A percentile compares a stretch with the other conserved stretches of the same genome.
Evolutionary conservation across 1,140 invertebrate species (phyloP).

Genomic region (Helicorthomorpha holstii): DNA sequence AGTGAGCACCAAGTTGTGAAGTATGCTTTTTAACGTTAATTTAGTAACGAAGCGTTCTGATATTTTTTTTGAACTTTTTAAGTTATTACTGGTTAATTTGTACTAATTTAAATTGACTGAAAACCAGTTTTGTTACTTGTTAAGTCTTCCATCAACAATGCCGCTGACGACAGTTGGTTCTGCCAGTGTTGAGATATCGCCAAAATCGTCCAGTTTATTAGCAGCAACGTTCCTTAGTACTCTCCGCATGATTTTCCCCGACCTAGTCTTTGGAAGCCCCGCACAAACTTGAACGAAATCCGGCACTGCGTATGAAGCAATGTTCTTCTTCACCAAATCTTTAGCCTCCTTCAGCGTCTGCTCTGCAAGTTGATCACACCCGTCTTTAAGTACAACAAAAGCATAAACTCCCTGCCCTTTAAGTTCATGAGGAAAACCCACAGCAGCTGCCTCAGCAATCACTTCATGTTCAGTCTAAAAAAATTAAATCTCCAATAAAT

Average conservation of each 20-base stretch:
- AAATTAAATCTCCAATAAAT: not conserved
- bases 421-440: constrained; percentile 31
- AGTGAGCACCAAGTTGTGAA: too few relatives aligned
- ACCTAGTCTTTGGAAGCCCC: constrained; percentile 27
- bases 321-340: constrained; percentile 16
- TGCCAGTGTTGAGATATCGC: constrained; percentile 68
- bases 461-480: constrained; percentile 24
- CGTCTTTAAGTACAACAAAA: constrained; percentile 22
- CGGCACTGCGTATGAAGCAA: constrained; percentile 25
- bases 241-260: constrained; percentile 31
- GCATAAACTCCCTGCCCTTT: constrained; percentile 30
- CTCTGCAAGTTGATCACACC: constrained; percentile 8
- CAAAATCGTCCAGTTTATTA: constrained; percentile 63
- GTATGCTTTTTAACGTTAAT: too few relatives aligned
- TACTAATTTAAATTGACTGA: too few relatives aligned
- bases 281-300: constrained; percentile 23
- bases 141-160: not conserved
- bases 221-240: constrained; percentile 61
- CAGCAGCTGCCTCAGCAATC: constrained; percentile 31
- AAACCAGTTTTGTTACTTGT: not conserved
- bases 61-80: too few relatives aligned
- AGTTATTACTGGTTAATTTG: too few relatives aligned
- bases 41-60: too few relatives aligned
- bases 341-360: constrained; percentile 18
- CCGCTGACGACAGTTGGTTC: constrained; percentile 32